phyloP scores from a whole-genome alignment of 2,888 invertebrate genomes.

The Bhutanitis thaidina region DNA sequence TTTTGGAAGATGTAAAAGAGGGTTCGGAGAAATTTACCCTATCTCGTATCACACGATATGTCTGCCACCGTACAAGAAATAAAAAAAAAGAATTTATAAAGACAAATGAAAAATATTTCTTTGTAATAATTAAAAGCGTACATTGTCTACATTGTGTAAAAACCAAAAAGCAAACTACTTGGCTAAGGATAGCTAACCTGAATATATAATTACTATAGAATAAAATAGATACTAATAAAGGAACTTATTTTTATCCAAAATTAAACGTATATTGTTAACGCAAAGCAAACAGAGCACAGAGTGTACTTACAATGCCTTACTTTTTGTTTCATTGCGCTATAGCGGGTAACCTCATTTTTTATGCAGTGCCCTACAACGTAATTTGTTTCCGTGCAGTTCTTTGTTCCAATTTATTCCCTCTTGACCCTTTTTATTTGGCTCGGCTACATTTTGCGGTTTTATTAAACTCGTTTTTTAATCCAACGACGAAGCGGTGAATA shows the following conservation, averaged over 20 bases:
- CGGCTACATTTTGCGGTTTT: slow-evolving; percentile 19
- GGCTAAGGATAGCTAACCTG: no score
- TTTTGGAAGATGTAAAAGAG: no score
- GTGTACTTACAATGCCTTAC: slow-evolving; percentile 19
- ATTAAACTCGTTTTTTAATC: slow-evolving; percentile 12
- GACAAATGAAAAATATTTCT: no score
- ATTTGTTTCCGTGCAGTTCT: slow-evolving; percentile 45
- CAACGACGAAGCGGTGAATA: neutral
- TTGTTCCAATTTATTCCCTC: slow-evolving; percentile 44
- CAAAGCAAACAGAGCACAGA: slow-evolving; percentile 16
- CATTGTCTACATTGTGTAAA: no score
- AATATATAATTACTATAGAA: no score
- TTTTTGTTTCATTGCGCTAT: slow-evolving; percentile 31
- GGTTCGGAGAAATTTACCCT: no score
- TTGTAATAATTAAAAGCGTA: no score
- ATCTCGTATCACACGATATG: no score
- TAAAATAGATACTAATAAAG: neutral
- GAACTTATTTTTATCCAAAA: neutral
- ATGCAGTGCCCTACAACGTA: slow-evolving; percentile 39
- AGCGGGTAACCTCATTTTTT: slow-evolving; percentile 37
- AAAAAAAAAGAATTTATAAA: no score
- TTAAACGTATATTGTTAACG: slow-evolving; percentile 8
- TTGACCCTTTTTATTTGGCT: slow-evolving; percentile 18
- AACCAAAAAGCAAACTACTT: no score
- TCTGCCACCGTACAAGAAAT: no score